Evolutionary conservation across 1,140 invertebrate genomes (phyloP).

Genomic region (Brachionus sp.): DNA sequence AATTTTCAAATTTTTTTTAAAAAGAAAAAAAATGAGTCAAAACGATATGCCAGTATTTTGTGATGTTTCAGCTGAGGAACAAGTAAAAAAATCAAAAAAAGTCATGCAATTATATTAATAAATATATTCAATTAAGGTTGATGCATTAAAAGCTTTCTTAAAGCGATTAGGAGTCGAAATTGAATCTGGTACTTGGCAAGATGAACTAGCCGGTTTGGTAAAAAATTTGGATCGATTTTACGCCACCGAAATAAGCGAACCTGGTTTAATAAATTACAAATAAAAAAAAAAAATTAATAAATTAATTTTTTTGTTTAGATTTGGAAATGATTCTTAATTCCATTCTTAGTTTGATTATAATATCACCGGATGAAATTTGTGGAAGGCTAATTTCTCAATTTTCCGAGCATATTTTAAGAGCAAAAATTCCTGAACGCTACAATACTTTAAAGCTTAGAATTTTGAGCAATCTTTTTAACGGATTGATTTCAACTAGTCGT

Average conservation of each 20-base stretch:
- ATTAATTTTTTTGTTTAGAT: slow-evolving; percentile 57
- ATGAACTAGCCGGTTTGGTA: neutral
- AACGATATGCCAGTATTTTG: slow-evolving; percentile 44
- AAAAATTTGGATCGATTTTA: slow-evolving; percentile 2
- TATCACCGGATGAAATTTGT: slow-evolving; percentile 77
- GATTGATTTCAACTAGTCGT: slow-evolving; percentile 4
- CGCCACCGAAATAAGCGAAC: neutral
- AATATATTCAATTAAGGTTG: neutral
- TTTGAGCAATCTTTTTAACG: slow-evolving; percentile 37
- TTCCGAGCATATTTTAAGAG: slow-evolving; percentile 87
- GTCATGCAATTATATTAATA: neutral
- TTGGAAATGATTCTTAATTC: slow-evolving; percentile 63
- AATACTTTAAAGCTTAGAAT: slow-evolving; percentile 77
- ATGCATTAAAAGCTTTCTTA: neutral
- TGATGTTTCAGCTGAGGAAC: slow-evolving; percentile 38
- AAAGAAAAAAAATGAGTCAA: slow-evolving; percentile 35
- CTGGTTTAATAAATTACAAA: neutral
- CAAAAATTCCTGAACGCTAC: slow-evolving; percentile 75
- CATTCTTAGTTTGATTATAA: slow-evolving; percentile 86
- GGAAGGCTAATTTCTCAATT: slow-evolving; percentile 84
- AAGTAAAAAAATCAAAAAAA: neutral
- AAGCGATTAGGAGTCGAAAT: neutral
- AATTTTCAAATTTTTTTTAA: neutral
- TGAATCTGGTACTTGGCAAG: neutral
- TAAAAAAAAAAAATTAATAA: neutral